Percentiles rank a stretch among this genome's conserved stretches.
phyloP scores from a whole-genome alignment of 1,140 invertebrate species.

The Leptoteleia sp. region DNA sequence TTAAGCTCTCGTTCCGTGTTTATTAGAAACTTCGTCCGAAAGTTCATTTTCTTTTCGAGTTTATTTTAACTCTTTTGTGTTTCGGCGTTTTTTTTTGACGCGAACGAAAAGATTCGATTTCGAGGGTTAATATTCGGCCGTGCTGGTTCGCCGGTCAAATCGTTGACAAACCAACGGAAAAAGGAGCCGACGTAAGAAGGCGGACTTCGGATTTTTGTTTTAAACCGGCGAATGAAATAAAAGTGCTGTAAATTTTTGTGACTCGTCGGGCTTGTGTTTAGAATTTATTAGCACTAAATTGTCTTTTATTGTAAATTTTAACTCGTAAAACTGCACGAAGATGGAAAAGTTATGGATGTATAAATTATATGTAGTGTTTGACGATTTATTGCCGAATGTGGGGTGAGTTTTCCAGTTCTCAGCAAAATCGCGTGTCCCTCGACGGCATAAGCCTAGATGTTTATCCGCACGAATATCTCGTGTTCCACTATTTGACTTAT shows the following conservation, averaged over 20 bases:
- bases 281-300: constrained; percentile 46
- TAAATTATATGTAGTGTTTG: constrained; percentile 42
- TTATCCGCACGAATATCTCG: constrained; percentile 38
- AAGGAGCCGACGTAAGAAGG: not conserved
- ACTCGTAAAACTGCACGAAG: constrained; percentile 19
- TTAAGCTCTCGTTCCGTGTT: constrained; percentile 48
- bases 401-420: constrained; percentile 22
- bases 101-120: constrained; percentile 15
- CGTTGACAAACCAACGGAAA: not conserved
- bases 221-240: constrained; percentile 12
- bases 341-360: constrained; percentile 49
- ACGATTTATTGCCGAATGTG: constrained; percentile 35
- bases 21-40: constrained; percentile 55
- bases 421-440: constrained; percentile 23
- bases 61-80: constrained; percentile 51
- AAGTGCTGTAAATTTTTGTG: constrained; percentile 11
- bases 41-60: constrained; percentile 42
- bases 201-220: not conserved
- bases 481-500: constrained; percentile 26
- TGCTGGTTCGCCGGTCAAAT: constrained; percentile 28
- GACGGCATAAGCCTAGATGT: constrained; percentile 48
- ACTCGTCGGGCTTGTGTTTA: constrained; percentile 13
- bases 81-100: constrained; percentile 26
- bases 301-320: constrained; percentile 39
- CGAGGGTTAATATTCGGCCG: constrained; percentile 40